These are phyloP conservation scores for Calliphora vicina DNA, from an alignment of 1,140 invertebrate species.

Conservation along the genomic window DNA sequence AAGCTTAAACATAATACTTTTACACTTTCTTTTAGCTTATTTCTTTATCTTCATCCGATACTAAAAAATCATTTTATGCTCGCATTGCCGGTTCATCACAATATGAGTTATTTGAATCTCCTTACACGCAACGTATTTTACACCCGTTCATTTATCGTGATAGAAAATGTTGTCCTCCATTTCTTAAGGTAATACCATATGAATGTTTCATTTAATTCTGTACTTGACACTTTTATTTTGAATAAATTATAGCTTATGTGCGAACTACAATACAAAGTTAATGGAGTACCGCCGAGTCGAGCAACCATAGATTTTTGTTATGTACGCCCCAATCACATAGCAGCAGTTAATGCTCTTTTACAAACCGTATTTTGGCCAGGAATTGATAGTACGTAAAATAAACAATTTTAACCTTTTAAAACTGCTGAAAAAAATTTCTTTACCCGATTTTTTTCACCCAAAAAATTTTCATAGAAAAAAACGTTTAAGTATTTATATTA, in stretches of 20 bases:
- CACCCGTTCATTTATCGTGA: slow-evolving; percentile 61
- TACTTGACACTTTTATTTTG: slow-evolving; percentile 23
- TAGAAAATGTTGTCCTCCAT: slow-evolving; percentile 48
- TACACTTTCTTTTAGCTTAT: slow-evolving; percentile 42
- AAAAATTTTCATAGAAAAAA: no score
- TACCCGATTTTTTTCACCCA: no score
- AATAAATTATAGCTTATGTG: slow-evolving; percentile 49
- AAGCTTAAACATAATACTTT: background rate
- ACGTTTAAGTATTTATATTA: no score
- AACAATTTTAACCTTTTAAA: no score
- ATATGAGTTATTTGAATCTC: slow-evolving; percentile 59
- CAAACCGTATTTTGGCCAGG: slow-evolving; percentile 89
- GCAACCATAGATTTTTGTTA: slow-evolving; percentile 85
- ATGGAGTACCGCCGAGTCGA: slow-evolving; percentile 56
- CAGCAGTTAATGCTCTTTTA: slow-evolving; percentile 84
- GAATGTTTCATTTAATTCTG: background rate
- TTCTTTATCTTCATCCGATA: slow-evolving; percentile 42
- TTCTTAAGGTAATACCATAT: slow-evolving; percentile 55
- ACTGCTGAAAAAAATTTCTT: no score
- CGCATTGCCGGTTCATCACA: slow-evolving; percentile 48
- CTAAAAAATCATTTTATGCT: slow-evolving; percentile 50
- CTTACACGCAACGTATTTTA: slow-evolving; percentile 54
- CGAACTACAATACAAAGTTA: slow-evolving; percentile 55
- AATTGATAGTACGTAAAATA: slow-evolving; percentile 83
- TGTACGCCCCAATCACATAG: slow-evolving; percentile 85